Evolutionary conservation across 1,140 invertebrate genomes (phyloP).

Genomic region (Pogonognathellus flavescens): DNA sequence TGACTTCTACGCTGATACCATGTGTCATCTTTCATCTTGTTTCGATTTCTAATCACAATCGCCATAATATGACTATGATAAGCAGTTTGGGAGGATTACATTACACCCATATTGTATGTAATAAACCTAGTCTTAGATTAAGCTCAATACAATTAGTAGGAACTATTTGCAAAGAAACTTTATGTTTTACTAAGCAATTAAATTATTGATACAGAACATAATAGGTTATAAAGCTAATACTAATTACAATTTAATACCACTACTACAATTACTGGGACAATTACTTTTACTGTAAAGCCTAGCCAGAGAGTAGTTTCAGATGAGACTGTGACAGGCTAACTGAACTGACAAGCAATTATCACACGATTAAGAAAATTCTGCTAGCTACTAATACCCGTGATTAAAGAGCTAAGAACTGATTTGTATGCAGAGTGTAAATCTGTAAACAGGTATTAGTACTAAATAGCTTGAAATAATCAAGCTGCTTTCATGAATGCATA

Average conservation of each 20-base stretch:
- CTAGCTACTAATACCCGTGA: constrained; percentile 14
- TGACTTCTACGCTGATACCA: neutral
- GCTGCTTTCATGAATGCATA: too few relatives aligned
- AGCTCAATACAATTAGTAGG: neutral
- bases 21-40: neutral
- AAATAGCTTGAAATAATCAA: constrained; percentile 1
- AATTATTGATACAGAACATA: neutral
- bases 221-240: neutral
- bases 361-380: constrained; percentile 18
- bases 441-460: constrained; percentile 27
- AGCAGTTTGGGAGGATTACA: too few relatives aligned
- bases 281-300: too few relatives aligned
- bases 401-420: constrained; percentile 22
- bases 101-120: neutral
- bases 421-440: constrained; percentile 17
- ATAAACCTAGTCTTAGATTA: neutral
- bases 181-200: too few relatives aligned
- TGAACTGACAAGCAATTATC: constrained; percentile 34
- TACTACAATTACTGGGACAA: too few relatives aligned
- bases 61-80: too few relatives aligned
- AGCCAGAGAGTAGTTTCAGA: neutral
- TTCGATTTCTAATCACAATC: neutral
- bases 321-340: too few relatives aligned
- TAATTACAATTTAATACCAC: neutral
- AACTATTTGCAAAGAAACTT: too few relatives aligned